phyloP scores from a whole-genome alignment of 2,888 invertebrate species.

The Idaea biselata region DNA sequence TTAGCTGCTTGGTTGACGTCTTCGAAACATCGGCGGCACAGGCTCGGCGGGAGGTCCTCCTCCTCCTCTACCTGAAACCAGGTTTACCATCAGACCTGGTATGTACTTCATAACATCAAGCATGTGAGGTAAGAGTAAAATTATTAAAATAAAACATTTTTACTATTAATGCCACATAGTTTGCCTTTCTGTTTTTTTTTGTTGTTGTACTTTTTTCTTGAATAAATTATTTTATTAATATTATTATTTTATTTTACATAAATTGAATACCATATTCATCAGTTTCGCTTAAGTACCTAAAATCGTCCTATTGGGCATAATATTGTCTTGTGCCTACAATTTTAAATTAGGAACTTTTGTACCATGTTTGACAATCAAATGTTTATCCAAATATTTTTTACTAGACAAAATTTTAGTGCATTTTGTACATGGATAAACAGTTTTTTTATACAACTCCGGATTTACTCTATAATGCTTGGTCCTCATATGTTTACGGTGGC shows the following conservation, averaged over 20 bases:
- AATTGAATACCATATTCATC: background rate
- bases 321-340: no score
- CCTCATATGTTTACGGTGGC: slow-evolving; percentile 43
- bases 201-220: no score
- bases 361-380: slow-evolving; percentile 25
- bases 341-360: background rate
- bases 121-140: background rate
- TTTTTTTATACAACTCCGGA: slow-evolving; percentile 18
- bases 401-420: slow-evolving; percentile 22
- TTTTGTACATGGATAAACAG: slow-evolving; percentile 15
- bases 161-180: background rate
- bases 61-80: slow-evolving; percentile 70
- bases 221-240: no score
- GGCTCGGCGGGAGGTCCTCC: slow-evolving; percentile 48
- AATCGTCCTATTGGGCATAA: background rate
- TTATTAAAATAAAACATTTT: background rate
- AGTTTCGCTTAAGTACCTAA: background rate
- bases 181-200: no score
- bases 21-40: slow-evolving; percentile 55
- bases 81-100: slow-evolving; percentile 55
- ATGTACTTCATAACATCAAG: background rate
- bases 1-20: slow-evolving; percentile 44
- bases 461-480: slow-evolving; percentile 13
- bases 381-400: slow-evolving; percentile 21
- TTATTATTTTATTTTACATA: no score